Conservation (phyloP, 2,888 invertebrate genomes). For the Cetonia aurata region DNA sequence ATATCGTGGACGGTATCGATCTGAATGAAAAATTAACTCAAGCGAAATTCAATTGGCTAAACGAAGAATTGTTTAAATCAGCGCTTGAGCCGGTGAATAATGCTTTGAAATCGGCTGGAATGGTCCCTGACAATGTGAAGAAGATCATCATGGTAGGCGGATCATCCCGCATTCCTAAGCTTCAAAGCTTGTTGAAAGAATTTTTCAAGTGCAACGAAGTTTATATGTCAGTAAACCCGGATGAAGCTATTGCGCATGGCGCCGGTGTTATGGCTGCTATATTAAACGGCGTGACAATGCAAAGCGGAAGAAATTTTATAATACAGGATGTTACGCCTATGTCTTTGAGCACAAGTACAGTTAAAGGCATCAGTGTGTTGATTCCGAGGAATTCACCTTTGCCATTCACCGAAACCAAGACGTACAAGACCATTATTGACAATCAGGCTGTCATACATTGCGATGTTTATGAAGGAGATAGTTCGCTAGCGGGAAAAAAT, state of each 20-base stretch:
- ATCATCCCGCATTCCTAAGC: slow-evolving; percentile 55
- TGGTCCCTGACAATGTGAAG: slow-evolving; percentile 51
- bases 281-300: slow-evolving; percentile 45
- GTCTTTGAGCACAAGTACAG: slow-evolving; percentile 47
- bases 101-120: slow-evolving; percentile 48
- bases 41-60: slow-evolving; percentile 52
- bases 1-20: not conserved
- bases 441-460: slow-evolving; percentile 19
- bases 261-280: slow-evolving; percentile 53
- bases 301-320: slow-evolving; percentile 1
- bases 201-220: slow-evolving; percentile 50
- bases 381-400: slow-evolving; percentile 21
- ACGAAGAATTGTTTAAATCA: slow-evolving; percentile 47
- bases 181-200: slow-evolving; percentile 50
- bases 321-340: slow-evolving; percentile 54
- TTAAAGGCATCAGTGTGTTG: slow-evolving; percentile 6
- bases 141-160: slow-evolving; percentile 57
- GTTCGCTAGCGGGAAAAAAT: not conserved
- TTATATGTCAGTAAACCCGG: slow-evolving; percentile 53
- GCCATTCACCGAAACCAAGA: slow-evolving; percentile 2
- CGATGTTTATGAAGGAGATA: slow-evolving; percentile 17
- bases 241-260: slow-evolving; percentile 56
- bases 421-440: slow-evolving; percentile 11
- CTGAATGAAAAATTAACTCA: slow-evolving; percentile 27
- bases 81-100: slow-evolving; percentile 50